Evolutionary conservation across 2,113 vertebrate species (phyloP).

Genomic region (Callithrix jacchus): DNA sequence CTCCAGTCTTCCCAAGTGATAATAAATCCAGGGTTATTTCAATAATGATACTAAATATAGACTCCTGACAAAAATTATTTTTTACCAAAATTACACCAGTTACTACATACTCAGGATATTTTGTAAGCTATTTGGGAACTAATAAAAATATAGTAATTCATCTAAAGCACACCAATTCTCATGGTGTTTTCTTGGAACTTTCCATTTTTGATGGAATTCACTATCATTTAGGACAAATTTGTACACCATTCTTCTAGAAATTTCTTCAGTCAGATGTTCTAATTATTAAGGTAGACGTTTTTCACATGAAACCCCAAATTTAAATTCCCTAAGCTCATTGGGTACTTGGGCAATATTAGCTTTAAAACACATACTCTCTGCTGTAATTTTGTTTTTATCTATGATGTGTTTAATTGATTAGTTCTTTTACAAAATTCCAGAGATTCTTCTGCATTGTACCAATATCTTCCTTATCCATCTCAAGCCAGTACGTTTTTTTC

Average conservation of each 20-base stretch:
- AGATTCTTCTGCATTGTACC: background rate
- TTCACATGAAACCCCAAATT: background rate
- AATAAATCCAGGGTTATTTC: background rate
- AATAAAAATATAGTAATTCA: background rate
- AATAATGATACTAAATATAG: background rate
- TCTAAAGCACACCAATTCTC: background rate
- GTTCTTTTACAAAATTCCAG: background rate
- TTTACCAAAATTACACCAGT: background rate
- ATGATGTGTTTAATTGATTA: background rate
- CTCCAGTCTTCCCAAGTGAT: background rate
- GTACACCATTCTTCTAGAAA: background rate
- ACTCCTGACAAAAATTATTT: background rate
- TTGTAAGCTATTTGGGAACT: background rate
- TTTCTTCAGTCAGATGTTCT: background rate
- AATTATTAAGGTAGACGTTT: background rate
- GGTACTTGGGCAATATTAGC: background rate
- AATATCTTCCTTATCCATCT: background rate
- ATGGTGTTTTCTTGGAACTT: background rate
- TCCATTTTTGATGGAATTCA: background rate
- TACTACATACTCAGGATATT: background rate
- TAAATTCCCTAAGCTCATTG: background rate
- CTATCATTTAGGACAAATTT: background rate
- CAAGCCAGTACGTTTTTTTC: background rate
- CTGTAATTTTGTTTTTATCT: background rate
- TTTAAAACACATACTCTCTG: background rate